These are phyloP conservation scores for Polyergus mexicanus DNA, from an alignment of 1,140 invertebrate species.

Conservation along the genomic window DNA sequence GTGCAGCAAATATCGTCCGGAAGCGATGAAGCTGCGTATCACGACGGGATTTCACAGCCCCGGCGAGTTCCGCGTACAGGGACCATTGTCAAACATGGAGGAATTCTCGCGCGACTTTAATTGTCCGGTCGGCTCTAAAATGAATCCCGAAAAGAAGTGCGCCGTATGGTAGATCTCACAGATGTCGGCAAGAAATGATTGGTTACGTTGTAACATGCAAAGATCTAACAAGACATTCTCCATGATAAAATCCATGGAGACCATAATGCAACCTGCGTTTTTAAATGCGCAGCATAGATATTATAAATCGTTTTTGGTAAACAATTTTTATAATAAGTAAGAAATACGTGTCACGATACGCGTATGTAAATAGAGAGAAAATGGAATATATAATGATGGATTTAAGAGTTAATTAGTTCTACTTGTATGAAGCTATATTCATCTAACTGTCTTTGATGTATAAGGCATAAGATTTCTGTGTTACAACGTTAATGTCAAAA, in stretches of 20 bases:
- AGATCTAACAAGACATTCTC: neutral
- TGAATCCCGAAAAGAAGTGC: constrained; percentile 97
- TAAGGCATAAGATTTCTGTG: constrained; percentile 37
- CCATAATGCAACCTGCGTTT: neutral
- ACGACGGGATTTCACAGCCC: constrained; percentile 93
- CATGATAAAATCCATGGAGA: neutral
- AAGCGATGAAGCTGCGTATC: constrained; percentile 91
- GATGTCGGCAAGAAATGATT: neutral
- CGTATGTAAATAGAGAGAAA: constrained; percentile 48
- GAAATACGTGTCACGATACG: neutral
- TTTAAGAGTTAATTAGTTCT: constrained; percentile 31
- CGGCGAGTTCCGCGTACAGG: constrained; percentile 93
- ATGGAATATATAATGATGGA: neutral
- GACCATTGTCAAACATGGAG: constrained; percentile 95
- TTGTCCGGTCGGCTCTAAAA: constrained; percentile 92
- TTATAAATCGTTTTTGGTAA: constrained; percentile 43
- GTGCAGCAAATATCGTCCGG: constrained; percentile 90
- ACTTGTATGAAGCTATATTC: neutral
- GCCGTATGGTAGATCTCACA: constrained; percentile 90
- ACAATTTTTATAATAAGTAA: constrained; percentile 41
- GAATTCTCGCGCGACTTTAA: constrained; percentile 96
- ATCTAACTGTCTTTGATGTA: constrained; percentile 33
- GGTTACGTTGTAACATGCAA: constrained; percentile 18
- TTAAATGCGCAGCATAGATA: neutral
- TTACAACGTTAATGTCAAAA: constrained; percentile 6